A percentile compares a stretch with the other conserved stretches of the same genome.
These are phyloP conservation scores for Champsocephalus esox DNA, from an alignment of 2,797 vertebrate species.

Conservation along the genomic window DNA sequence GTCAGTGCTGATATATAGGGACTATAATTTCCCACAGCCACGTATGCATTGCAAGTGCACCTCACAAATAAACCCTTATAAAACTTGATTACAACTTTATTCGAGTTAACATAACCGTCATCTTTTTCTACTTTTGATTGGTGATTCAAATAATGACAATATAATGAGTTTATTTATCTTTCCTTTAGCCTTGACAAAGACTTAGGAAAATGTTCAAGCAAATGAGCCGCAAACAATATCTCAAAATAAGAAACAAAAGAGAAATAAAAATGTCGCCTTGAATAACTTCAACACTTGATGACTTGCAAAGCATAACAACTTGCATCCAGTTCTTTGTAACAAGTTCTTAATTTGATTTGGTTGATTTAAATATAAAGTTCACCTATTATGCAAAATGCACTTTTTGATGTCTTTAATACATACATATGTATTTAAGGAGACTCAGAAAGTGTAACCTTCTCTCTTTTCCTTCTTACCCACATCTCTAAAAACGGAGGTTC, in stretches of 20 bases:
- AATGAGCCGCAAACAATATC: constrained; percentile 12
- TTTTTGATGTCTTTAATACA: too few species aligned
- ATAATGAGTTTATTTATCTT: neutral
- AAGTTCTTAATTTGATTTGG: neutral
- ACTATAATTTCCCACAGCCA: neutral
- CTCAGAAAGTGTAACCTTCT: too few species aligned
- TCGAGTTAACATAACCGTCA: neutral
- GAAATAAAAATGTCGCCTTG: constrained; percentile 5
- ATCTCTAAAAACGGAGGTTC: too few species aligned
- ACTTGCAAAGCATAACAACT: neutral
- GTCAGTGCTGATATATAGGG: neutral
- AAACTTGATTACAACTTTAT: neutral
- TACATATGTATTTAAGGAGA: too few species aligned
- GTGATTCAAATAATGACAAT: neutral
- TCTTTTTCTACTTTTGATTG: neutral
- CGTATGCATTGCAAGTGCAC: neutral
- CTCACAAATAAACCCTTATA: constrained; percentile 7
- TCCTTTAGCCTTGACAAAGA: constrained; percentile 6
- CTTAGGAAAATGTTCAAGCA: constrained; percentile 1
- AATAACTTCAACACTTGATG: neutral
- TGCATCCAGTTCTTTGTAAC: neutral
- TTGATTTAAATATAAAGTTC: neutral
- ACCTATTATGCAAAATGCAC: too few species aligned
- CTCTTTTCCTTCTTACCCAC: too few species aligned
- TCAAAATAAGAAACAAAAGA: neutral